Base-by-base conservation (phyloP, 2,888 invertebrate genomes). In the Caenorhabditis afra region DNA sequence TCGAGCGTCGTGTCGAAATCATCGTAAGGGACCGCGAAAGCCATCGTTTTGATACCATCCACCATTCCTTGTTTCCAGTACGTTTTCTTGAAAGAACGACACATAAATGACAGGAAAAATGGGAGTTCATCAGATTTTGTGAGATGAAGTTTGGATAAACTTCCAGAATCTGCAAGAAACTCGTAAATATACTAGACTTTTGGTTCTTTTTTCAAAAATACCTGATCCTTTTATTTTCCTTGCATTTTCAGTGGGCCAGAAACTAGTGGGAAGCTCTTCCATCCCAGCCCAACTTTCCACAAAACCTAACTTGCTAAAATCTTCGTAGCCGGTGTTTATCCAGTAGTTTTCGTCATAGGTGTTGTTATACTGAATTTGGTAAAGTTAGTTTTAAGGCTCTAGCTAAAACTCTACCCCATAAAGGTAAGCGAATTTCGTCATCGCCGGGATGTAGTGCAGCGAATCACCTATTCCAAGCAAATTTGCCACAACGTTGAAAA, bases 321-420 rank as follows among this genome's bases (percentile, higher is more conserved):
- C 80, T 10, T 77, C 74, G 44, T 86, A 86, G 0, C 87, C 87
- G 1, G 87, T 87, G 52, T 85, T 66, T 10, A 87, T 75, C 73
- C 71, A 78, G 50, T 86, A 87, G 39, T 82, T 79, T n/a, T 84
- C 86, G 39, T 87, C 87, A 18, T 79, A 74, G 2, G 84, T 76
- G 67, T 87, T 87, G 73, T 87, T 87, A 64, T 87, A 87, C 87
- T 85, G 50, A 61, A 82, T 68, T 14, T n/a, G n/a, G n/a, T n/a
- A n/a, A n/a, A n/a, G n/a, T n/a, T n/a, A n/a, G 23, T 23, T 4
- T 16, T 0, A 23, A 41, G 2, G 5, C 20, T 41, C 20, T 1
- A 8, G 3, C 35, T 39, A 41, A 35, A 16, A 11, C 23, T 53
- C 53, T 14, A 85, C 85, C 22, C 73, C 71, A 18, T 65, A 67